Percentiles rank a stretch among this genome's conserved stretches.
Evolutionary conservation across 2,797 vertebrate genomes (phyloP).

Genomic region (Paguma larvata): DNA sequence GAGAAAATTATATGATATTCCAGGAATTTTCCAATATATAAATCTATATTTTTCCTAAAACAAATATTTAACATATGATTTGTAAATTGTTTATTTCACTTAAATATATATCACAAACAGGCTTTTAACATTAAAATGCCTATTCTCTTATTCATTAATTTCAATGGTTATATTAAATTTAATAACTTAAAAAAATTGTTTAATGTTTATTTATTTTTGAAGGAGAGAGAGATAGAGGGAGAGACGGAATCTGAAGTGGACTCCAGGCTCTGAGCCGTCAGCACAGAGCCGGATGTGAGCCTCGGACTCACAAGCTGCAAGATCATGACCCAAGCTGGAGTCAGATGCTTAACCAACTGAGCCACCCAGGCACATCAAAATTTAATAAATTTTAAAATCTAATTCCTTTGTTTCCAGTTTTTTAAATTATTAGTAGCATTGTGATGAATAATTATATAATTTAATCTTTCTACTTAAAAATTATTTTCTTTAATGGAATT

Average conservation of each 20-base stretch:
- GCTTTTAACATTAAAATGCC: neutral
- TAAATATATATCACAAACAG: neutral
- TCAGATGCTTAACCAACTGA: too few relatives aligned
- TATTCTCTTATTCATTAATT: neutral
- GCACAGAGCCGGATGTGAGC: too few relatives aligned
- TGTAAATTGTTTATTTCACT: neutral
- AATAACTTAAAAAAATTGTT: neutral
- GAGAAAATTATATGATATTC: conserved; percentile 6
- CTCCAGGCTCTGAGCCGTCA: too few relatives aligned
- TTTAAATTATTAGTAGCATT: neutral
- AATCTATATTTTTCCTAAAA: neutral
- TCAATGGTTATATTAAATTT: neutral
- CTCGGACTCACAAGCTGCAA: too few relatives aligned
- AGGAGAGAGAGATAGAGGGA: too few relatives aligned
- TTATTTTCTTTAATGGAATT: neutral
- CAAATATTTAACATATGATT: neutral
- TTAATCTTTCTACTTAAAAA: neutral
- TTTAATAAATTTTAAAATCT: neutral
- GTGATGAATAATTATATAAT: neutral
- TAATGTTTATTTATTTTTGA: too few relatives aligned
- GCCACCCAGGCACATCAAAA: too few relatives aligned
- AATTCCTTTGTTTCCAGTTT: neutral
- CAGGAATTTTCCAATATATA: neutral
- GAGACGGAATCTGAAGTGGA: too few relatives aligned
- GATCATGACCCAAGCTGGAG: too few relatives aligned